phyloP scores from a whole-genome alignment of 2,113 vertebrate species.

The Saccopteryx bilineata region DNA sequence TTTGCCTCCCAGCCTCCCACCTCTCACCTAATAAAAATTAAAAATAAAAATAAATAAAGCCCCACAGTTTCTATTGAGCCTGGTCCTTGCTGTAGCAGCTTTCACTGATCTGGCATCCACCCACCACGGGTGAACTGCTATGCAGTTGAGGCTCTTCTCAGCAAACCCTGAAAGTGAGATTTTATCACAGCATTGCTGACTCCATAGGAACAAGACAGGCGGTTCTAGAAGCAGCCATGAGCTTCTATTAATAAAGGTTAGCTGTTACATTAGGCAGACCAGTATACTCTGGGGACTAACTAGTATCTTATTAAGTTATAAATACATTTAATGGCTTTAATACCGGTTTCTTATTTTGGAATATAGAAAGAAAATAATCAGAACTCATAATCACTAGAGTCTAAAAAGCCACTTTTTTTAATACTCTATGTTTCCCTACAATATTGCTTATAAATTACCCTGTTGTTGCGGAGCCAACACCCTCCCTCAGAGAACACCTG shows the following conservation, averaged over 20 bases:
- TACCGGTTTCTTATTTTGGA: conserved; percentile 75
- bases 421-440: conserved; percentile 51
- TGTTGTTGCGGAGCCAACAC: neutral
- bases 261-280: conserved; percentile 42
- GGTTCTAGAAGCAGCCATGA: conserved; percentile 44
- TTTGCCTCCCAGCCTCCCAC: no score
- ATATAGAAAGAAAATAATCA: conserved; percentile 52
- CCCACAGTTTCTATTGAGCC: neutral
- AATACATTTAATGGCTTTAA: conserved; percentile 75
- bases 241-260: conserved; percentile 70
- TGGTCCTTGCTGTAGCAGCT: neutral
- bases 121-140: neutral
- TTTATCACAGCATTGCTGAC: conserved; percentile 57
- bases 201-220: conserved; percentile 55
- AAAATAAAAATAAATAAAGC: neutral
- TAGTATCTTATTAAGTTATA: conserved; percentile 82
- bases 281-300: conserved; percentile 67
- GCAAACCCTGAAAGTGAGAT: conserved; percentile 61
- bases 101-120: neutral
- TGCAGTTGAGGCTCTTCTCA: neutral
- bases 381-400: conserved; percentile 42
- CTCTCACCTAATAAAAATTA: no score
- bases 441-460: conserved; percentile 25
- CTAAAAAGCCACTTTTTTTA: conserved; percentile 46
- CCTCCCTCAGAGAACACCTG: neutral